These are phyloP conservation scores for Agrotis segetum DNA, from an alignment of 2,888 invertebrate genomes.

Conservation along the genomic window DNA sequence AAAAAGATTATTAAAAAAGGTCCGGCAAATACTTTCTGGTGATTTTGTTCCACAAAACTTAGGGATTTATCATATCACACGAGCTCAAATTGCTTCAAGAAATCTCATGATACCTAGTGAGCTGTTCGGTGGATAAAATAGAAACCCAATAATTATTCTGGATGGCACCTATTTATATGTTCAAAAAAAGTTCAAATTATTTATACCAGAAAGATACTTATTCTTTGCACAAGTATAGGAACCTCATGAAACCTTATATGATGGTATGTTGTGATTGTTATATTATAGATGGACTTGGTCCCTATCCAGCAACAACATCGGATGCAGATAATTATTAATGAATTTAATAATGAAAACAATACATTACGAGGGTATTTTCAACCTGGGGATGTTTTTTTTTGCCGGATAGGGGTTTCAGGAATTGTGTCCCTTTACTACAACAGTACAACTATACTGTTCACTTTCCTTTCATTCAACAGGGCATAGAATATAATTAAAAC, in stretches of 20 bases:
- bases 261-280: conserved; percentile 21
- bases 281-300: conserved; percentile 27
- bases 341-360: conserved; percentile 16
- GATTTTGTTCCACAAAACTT: too few species aligned
- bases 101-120: too few species aligned
- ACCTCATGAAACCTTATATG: conserved; percentile 25
- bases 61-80: too few species aligned
- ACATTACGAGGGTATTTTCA: conserved; percentile 6
- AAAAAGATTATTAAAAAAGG: too few species aligned
- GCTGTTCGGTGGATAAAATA: too few species aligned
- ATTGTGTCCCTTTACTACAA: conserved; percentile 8
- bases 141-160: conserved; percentile 18
- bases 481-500: too few species aligned
- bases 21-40: too few species aligned
- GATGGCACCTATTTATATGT: conserved; percentile 19
- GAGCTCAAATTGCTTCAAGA: too few species aligned
- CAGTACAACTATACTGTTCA: conserved; percentile 6
- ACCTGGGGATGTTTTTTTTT: conserved; percentile 28
- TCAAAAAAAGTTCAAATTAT: conserved; percentile 25
- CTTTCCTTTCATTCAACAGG: too few species aligned
- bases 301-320: conserved; percentile 27
- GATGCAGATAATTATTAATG: conserved; percentile 22
- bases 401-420: conserved; percentile 12
- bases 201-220: conserved; percentile 26
- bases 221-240: conserved; percentile 18